phyloP scores from a whole-genome alignment of 2,888 invertebrate genomes.

The Tubulanus polymorphus region DNA sequence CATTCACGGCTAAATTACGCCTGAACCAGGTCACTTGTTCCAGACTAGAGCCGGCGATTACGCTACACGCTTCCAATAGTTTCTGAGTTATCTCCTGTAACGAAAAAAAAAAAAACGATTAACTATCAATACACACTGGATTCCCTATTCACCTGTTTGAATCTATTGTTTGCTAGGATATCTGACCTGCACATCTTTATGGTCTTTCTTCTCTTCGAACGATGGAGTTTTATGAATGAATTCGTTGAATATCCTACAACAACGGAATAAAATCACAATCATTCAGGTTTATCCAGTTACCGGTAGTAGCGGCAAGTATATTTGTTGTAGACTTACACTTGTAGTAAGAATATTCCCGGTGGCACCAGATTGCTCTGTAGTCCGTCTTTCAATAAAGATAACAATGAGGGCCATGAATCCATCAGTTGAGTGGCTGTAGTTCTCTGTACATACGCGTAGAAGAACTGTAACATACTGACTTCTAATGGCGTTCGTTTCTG shows the following conservation, averaged over 20 bases:
- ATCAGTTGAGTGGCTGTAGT: constrained; percentile 68
- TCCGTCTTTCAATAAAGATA: constrained; percentile 72
- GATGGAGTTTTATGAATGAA: constrained; percentile 74
- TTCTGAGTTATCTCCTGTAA: constrained; percentile 57
- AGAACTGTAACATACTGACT: constrained; percentile 76
- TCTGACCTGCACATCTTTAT: constrained; percentile 70
- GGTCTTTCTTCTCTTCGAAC: constrained; percentile 75
- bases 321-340: constrained; percentile 64
- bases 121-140: neutral
- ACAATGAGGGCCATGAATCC: constrained; percentile 74
- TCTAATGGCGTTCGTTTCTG: constrained; percentile 61
- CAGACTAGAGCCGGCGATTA: constrained; percentile 82
- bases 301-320: too few species aligned
- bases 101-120: neutral
- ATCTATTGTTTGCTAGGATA: neutral
- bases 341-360: constrained; percentile 72
- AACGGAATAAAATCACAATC: too few species aligned
- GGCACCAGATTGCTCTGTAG: constrained; percentile 64
- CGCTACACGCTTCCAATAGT: constrained; percentile 75
- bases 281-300: too few species aligned
- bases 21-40: constrained; percentile 87
- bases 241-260: constrained; percentile 67
- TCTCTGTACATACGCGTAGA: constrained; percentile 63
- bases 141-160: neutral
- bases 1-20: constrained; percentile 72